A percentile compares a stretch with the other conserved stretches of the same genome.
These are phyloP conservation scores for Calameuta idolon DNA, from an alignment of 2,888 invertebrate species.

Conservation along the genomic window DNA sequence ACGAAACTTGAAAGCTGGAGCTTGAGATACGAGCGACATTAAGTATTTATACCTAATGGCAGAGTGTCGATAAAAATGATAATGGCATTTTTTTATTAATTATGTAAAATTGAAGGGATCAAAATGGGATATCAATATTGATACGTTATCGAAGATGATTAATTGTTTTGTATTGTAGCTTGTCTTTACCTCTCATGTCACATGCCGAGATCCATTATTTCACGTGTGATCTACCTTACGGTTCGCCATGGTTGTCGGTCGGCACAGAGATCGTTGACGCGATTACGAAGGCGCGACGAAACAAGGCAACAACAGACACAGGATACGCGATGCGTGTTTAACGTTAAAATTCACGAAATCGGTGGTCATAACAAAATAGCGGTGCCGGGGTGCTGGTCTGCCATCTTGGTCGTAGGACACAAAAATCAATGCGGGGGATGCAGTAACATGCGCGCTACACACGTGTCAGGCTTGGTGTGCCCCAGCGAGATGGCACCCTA, in stretches of 20 bases:
- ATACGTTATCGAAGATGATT: neutral
- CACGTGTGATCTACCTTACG: slow-evolving; percentile 1
- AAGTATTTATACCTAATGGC: neutral
- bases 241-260: slow-evolving; percentile 28
- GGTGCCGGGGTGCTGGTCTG: slow-evolving; percentile 51
- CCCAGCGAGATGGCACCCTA: slow-evolving; percentile 11
- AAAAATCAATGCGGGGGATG: slow-evolving; percentile 53
- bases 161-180: neutral
- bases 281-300: neutral
- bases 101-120: neutral
- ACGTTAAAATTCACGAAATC: slow-evolving; percentile 7
- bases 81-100: neutral
- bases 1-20: neutral
- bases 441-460: slow-evolving; percentile 55
- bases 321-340: neutral
- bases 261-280: slow-evolving; percentile 1
- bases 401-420: slow-evolving; percentile 48
- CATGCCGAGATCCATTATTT: slow-evolving; percentile 58
- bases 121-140: neutral
- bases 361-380: slow-evolving; percentile 55
- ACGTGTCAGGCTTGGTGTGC: slow-evolving; percentile 30
- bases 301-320: neutral
- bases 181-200: slow-evolving; percentile 53
- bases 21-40: neutral
- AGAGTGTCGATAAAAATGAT: neutral